These are phyloP conservation scores for Periophthalmus modestus DNA, from an alignment of 2,113 vertebrate genomes.

Conservation along the genomic window DNA sequence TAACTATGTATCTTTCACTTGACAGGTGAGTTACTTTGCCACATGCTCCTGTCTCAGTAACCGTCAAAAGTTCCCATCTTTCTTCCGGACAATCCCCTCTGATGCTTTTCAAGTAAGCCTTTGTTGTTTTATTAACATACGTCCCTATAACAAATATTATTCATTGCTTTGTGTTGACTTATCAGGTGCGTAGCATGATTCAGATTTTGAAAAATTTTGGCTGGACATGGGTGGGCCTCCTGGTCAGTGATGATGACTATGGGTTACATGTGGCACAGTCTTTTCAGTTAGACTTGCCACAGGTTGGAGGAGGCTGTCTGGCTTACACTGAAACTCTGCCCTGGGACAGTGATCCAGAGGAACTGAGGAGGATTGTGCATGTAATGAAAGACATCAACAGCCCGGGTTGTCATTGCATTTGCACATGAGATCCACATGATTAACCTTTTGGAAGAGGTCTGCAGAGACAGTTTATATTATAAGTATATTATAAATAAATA, in stretches of 20 bases:
- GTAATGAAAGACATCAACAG: conserved; percentile 43
- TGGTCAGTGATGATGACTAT: conserved; percentile 56
- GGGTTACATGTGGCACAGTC: conserved; percentile 37
- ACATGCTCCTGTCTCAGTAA: conserved; percentile 62
- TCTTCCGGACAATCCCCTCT: conserved; percentile 51
- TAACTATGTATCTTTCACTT: not conserved
- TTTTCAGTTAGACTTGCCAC: conserved; percentile 33
- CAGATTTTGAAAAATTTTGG: conserved; percentile 48
- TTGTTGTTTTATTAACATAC: not conserved
- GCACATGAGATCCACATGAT: conserved; percentile 46
- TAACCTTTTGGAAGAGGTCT: conserved; percentile 51
- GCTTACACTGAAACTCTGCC: conserved; percentile 52
- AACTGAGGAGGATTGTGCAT: conserved; percentile 29
- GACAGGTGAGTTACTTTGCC: conserved; percentile 63
- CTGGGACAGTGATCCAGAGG: conserved; percentile 31
- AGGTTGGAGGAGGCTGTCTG: conserved; percentile 38
- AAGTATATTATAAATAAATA: not conserved
- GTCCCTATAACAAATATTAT: not conserved
- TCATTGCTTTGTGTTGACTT: not conserved
- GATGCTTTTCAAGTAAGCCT: conserved; percentile 41
- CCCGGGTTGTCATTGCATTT: conserved; percentile 51
- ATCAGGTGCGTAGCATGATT: conserved; percentile 30
- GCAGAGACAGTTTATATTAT: not conserved
- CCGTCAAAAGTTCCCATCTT: conserved; percentile 52
- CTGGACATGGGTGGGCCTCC: conserved; percentile 51